Evolutionary conservation across 2,113 vertebrate genomes (phyloP), one percentile per base, ranked within the genome.

Genomic region (Urocynchramus pylzowi): DNA sequence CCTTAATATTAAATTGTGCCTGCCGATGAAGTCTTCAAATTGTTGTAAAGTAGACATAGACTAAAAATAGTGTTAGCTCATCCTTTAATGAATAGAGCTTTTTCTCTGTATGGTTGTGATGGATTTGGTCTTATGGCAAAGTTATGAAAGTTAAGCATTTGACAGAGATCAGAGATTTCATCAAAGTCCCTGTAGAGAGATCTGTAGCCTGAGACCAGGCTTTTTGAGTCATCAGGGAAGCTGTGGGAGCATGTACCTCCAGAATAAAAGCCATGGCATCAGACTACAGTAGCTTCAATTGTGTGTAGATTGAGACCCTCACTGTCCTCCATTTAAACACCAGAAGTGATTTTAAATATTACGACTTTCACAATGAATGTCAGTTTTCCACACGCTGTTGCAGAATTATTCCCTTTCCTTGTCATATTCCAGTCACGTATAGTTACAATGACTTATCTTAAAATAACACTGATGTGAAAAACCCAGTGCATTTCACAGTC

Each of bases 401-500:
- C 49, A 76, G 83, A 87, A 44, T 68, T 70, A 31, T 73, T 89
- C 54, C 19, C 18, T 94, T 96, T 79, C 56, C 65, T 86, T 90
- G 52, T 71, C 71, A 30, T 80, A 86, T 89, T 95, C 63, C 53
- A 54, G 50, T 79, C 75, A 75, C 8, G 1, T 81, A 10, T 31
- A 41, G 47, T 80, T 91, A 84, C 45, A 90, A 57, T 78, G 37
- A 37, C 71, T 84, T 84, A 63, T 59, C 82, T 93, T 94, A 93
- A 95, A 94, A 92, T 91, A 94, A 95, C 85, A 91, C 28, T 93
- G 69, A 82, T 94, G 19, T 89, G 64, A 88, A 86, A 75, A 85
- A 63, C 42, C 27, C 37, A 39, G 42, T 76, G 70, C 21, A 45
- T 90, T 89, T 91, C 76, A 57, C 59, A 87, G 74, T 74, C 81